phyloP scores from a whole-genome alignment of 2,113 vertebrate species.

The Nycticebus coucang region DNA sequence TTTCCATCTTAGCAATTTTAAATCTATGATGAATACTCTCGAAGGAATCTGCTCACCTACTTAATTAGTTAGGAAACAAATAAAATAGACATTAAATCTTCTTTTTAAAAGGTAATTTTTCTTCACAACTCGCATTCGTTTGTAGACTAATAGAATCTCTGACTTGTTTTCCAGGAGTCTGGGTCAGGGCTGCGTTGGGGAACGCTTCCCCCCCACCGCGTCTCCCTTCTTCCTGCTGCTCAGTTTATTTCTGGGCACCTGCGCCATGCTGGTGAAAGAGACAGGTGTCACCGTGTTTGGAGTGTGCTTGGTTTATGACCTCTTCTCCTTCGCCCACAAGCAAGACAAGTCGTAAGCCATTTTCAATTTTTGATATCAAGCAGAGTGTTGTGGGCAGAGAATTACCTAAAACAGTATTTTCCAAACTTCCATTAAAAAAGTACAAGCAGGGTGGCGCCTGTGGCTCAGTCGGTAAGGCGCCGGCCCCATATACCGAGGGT shows the following conservation, averaged over 20 bases:
- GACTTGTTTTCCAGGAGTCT: conserved; percentile 90
- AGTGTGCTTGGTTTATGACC: conserved; percentile 95
- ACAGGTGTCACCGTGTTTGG: conserved; percentile 97
- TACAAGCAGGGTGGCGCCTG: too few relatives aligned
- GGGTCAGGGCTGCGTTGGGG: conserved; percentile 82
- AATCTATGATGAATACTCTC: background rate
- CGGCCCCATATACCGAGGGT: too few relatives aligned
- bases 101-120: background rate
- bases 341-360: conserved; percentile 89
- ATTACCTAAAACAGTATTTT: background rate
- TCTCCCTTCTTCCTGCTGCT: conserved; percentile 88
- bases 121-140: background rate
- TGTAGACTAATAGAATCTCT: background rate
- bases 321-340: conserved; percentile 90
- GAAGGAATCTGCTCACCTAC: background rate
- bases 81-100: background rate
- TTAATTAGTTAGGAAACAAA: background rate
- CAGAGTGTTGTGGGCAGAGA: background rate
- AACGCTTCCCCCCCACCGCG: conserved; percentile 87
- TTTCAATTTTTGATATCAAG: background rate
- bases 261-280: conserved; percentile 98
- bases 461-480: too few relatives aligned
- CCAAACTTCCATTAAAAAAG: background rate
- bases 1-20: background rate
- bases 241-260: conserved; percentile 93